Evolutionary conservation across 2,113 vertebrate genomes (phyloP), one percentile per base, ranked within the genome.

Genomic region (Okapia johnstoni): DNA sequence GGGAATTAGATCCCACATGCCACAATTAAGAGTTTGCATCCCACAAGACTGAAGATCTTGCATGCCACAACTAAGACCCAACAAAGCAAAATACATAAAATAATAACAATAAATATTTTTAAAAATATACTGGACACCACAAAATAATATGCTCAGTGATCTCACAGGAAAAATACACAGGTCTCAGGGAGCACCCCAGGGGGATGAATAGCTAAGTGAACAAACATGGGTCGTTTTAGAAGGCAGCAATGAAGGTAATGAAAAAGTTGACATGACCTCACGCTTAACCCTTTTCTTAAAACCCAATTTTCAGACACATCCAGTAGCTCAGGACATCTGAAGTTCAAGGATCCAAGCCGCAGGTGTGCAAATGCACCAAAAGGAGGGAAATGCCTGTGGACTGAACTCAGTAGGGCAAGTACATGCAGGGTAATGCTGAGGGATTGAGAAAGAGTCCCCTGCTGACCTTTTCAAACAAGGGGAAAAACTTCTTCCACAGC

Each of bases 371-470:
- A 46, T 1, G 6, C 2, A 28, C 48, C 70, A 55, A 54, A 84
- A 70, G 52, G 21, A 33, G 6, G 8, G 57, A 13, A 77, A 88
- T 8, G 12, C 8, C 3, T 46, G 10, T 19, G 43, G 17, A 17
- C 6, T 89, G 77, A 43, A n/a, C 12, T 76, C 63, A 60, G 28
- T 3, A 73, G 23, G 48, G 12, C 60, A 61, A 10, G 40, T 14
- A 54, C 3, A 10, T 0, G 8, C 10, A 14, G 10, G 23, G 23
- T 25, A 48, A 52, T 0, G 2, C 16, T 19, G 30, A 40, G 5
- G 40, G 33, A 2, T 6, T n/a, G 14, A 33, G 55, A 43, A 90
- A 63, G 33, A 93, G 25, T 23, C 13, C 8, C 33, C 19, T 30
- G 46, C 2, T 43, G 46, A 15, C 17, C 43, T 25, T 83, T 40